Evolutionary conservation across 2,888 invertebrate genomes (phyloP), one percentile per base, ranked within the genome.

Genomic region (Ecdyonurus torrentis): DNA sequence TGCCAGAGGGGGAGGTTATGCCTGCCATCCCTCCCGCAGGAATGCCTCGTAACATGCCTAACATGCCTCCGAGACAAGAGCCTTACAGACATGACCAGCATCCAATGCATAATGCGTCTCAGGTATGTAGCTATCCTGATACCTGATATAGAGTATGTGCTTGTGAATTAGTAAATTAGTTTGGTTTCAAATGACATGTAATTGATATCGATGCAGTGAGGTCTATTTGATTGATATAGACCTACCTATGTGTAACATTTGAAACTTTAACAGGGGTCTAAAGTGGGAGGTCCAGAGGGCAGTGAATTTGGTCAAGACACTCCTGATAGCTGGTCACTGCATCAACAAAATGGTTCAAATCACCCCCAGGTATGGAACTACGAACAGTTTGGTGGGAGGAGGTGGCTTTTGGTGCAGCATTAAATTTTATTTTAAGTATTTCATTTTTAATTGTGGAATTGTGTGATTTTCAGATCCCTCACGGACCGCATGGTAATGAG

Each of bases 1-100:
- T 91, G 52, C 91, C 91, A 24, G 91, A 91, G 77, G 91, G 91
- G 72, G 74, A 75, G 65, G 72, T 72, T 20, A 68, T 72, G 63
- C 68, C 68, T 18, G 58, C 63, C 22, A 63, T 69, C 64, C 69
- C 70, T 23, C 23, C 23, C 20, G n/a, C 55, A 5, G 22, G 55
- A 20, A 55, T 55, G 3, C n/a, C 55, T 55, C 55, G 19, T 20
- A 55, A 22, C 22, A 10, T 55, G n/a, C 55, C 55, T 10, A 7
- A 55, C 15, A 50, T 50, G 50, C 50, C 50, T 7, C 50, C 50
- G 7, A 55, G 55, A 55, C 7, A 7, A 20, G 55, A 55, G 5
- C 55, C 5, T n/a, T 55, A 55, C n/a, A 7, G 55, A n/a, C n/a
- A 20, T n/a, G 60, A 63, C 25, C 73, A 72, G 67, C 68, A 70